Conservation (phyloP, 2,113 vertebrate genomes). For the Tachuris rubrigastra region DNA sequence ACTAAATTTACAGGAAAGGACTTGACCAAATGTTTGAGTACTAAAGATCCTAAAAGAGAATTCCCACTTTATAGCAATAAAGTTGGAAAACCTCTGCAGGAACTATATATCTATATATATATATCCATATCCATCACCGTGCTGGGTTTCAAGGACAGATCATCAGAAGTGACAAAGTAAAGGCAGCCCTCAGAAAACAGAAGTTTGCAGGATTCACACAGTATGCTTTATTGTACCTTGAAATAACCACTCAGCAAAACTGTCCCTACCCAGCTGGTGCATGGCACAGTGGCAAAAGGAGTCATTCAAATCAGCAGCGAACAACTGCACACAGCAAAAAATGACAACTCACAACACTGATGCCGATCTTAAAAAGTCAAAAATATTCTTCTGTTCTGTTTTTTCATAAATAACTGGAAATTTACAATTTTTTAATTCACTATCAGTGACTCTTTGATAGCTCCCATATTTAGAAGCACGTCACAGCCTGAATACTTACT, state of each 20-base stretch:
- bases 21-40: neutral
- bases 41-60: neutral
- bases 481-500: constrained; percentile 87
- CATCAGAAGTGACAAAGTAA: neutral
- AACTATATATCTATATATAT: neutral
- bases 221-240: neutral
- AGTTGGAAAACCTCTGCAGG: neutral
- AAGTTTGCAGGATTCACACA: neutral
- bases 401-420: constrained; percentile 62
- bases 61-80: neutral
- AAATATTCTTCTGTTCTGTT: constrained; percentile 66
- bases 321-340: constrained; percentile 59
- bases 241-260: neutral
- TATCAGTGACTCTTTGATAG: constrained; percentile 78
- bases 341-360: constrained; percentile 54
- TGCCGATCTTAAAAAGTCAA: constrained; percentile 31
- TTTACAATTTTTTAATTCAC: neutral
- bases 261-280: neutral
- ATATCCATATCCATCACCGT: neutral
- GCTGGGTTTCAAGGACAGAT: neutral
- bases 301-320: constrained; percentile 49
- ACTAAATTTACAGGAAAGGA: neutral
- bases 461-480: constrained; percentile 55
- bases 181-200: neutral
- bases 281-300: neutral